A percentile compares a stretch with the other conserved stretches of the same genome.
phyloP scores from a whole-genome alignment of 1,140 invertebrate species.

The Microplitis mediator region DNA sequence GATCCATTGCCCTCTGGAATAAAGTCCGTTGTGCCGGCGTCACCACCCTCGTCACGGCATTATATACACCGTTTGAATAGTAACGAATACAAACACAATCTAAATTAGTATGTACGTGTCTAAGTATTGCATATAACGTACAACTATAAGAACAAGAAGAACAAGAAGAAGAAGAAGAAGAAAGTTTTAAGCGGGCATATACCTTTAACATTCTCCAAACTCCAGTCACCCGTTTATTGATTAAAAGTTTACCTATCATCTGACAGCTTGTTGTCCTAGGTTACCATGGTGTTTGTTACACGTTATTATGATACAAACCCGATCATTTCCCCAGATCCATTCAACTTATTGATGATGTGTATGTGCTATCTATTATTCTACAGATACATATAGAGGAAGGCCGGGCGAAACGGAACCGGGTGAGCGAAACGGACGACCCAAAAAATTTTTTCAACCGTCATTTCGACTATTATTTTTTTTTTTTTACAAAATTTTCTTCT shows the following conservation, averaged over 20 bases:
- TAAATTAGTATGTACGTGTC: not conserved
- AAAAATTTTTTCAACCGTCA: too few species aligned
- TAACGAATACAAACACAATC: not conserved
- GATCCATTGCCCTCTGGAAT: constrained; percentile 45
- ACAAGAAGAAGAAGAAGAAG: too few species aligned
- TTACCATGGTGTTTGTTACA: constrained; percentile 51
- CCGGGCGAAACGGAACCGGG: too few species aligned
- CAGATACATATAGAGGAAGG: too few species aligned
- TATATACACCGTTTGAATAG: not conserved
- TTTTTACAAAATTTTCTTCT: too few species aligned
- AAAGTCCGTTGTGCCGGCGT: constrained; percentile 32
- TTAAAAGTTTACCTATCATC: constrained; percentile 63
- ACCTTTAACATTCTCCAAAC: constrained; percentile 24
- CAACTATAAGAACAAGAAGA: too few species aligned
- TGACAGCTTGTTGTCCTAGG: constrained; percentile 62
- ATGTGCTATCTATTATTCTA: not conserved
- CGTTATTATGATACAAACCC: not conserved
- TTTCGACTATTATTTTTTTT: too few species aligned
- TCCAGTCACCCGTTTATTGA: constrained; percentile 60
- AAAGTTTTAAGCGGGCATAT: not conserved
- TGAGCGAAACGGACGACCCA: too few species aligned
- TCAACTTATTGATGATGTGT: constrained; percentile 1
- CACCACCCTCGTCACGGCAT: constrained; percentile 8
- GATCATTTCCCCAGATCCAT: constrained; percentile 21
- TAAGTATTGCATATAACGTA: too few species aligned